phyloP scores from a whole-genome alignment of 1,140 invertebrate genomes.

The Drosophila funebris region DNA sequence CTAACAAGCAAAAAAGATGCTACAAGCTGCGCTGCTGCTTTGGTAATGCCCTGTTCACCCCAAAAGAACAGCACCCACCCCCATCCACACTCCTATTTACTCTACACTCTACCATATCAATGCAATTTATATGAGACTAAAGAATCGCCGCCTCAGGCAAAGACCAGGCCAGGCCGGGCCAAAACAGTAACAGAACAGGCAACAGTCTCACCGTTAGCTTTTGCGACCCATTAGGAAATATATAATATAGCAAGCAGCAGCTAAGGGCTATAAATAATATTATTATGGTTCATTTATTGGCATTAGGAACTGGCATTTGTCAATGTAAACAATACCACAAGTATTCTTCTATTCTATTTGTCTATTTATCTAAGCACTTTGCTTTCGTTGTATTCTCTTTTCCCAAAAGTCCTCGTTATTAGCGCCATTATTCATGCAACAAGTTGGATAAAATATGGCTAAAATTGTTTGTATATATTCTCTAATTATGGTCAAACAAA shows the following conservation, averaged over 20 bases:
- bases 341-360: slow-evolving; percentile 18
- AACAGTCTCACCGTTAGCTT: slow-evolving; percentile 14
- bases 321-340: slow-evolving; percentile 62
- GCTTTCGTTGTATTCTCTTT: neutral
- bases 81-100: neutral
- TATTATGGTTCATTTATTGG: slow-evolving; percentile 70
- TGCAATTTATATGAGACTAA: slow-evolving; percentile 30
- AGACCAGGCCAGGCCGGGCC: neutral
- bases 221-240: slow-evolving; percentile 57
- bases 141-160: slow-evolving; percentile 20
- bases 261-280: slow-evolving; percentile 72
- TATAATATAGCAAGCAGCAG: slow-evolving; percentile 32
- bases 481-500: slow-evolving; percentile 50
- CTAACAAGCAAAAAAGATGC: slow-evolving; percentile 56
- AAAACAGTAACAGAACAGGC: neutral
- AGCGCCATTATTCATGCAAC: slow-evolving; percentile 69
- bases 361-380: slow-evolving; percentile 27
- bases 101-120: slow-evolving; percentile 1
- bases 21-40: neutral
- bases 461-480: slow-evolving; percentile 23
- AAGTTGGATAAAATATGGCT: slow-evolving; percentile 42
- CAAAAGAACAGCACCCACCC: no score
- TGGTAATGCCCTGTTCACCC: no score
- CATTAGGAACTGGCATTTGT: slow-evolving; percentile 74
- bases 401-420: slow-evolving; percentile 37